Percentiles rank a stretch among this genome's conserved stretches.
Evolutionary conservation across 2,888 invertebrate genomes (phyloP).

Genomic region (Drosophila affinis): DNA sequence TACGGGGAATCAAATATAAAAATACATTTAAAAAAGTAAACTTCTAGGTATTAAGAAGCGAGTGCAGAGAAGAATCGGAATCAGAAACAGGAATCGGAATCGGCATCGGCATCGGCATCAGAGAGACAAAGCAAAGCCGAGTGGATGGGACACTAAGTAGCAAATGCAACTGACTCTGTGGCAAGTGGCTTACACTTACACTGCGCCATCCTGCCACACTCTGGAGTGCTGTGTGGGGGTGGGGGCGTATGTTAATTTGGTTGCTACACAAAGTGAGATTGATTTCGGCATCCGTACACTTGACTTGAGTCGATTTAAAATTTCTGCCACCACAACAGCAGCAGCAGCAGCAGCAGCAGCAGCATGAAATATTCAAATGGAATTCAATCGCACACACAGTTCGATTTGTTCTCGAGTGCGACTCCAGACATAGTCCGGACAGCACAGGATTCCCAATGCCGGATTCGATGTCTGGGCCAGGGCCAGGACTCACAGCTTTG

Average conservation of each 20-base stretch:
- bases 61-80: conserved; percentile 23
- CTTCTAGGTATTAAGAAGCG: conserved; percentile 66
- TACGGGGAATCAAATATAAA: conserved; percentile 71
- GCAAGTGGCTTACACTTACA: conserved; percentile 66
- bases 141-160: conserved; percentile 46
- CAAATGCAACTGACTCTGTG: conserved; percentile 75
- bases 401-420: conserved; percentile 74
- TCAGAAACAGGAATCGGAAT: conserved; percentile 23
- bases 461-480: conserved; percentile 2
- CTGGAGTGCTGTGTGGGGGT: not conserved
- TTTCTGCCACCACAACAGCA: conserved; percentile 74
- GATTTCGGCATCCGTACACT: conserved; percentile 75
- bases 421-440: conserved; percentile 34
- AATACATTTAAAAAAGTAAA: conserved; percentile 78
- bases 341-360: conserved; percentile 57
- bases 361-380: conserved; percentile 76
- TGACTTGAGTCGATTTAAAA: conserved; percentile 79
- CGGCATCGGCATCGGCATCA: conserved; percentile 43
- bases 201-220: conserved; percentile 2
- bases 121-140: conserved; percentile 13
- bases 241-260: conserved; percentile 69
- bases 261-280: conserved; percentile 75
- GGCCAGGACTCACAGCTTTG: conserved; percentile 23
- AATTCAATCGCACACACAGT: conserved; percentile 58
- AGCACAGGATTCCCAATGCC: conserved; percentile 2